Evolutionary conservation across 1,140 invertebrate genomes (phyloP), one percentile per base, ranked within the genome.

Genomic region (Ectropis grisescens): DNA sequence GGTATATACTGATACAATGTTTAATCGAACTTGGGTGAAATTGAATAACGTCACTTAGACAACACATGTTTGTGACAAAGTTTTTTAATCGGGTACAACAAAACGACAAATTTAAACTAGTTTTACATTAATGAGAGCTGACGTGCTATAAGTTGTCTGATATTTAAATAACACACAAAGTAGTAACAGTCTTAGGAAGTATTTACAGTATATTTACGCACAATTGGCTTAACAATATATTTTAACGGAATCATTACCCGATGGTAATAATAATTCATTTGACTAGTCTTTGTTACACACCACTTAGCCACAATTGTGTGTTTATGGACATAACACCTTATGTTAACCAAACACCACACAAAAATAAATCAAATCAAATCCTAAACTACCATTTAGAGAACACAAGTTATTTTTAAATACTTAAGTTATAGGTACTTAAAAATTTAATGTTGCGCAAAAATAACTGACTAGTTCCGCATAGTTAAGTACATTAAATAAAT

Each of bases 401-500:
- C 72, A 79, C 69, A 78, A 19, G 58, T 62, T 58, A 62, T 59
- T 58, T 59, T 71, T 65, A 71, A 68, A 72, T 69, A 78, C 71
- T 72, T 68, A 75, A 56, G 37, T 49, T 50, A 41, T 43, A 41
- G 13, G 31, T 67, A 74, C 69, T 66, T 76, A 68, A 64, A 65
- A 47, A 47, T 67, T 76, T 81, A 76, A 72, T 71, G 68, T 82
- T 81, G 76, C 76, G 72, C 79, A 83, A 82, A 74, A 74, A 78
- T 76, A 80, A 79, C 67, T 83, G 80, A 82, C 80, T 83, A 82
- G 80, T 78, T 74, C 65, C 70, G 68, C 80, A 70, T 80, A 78
- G 66, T 81, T 83, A 83, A 83, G 82, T 83, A 83, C 78, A 72
- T 81, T 71, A 66, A 75, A 80, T 81, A 82, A 81, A 82, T 60